Evolutionary conservation across 2,888 invertebrate species (phyloP).

Genomic region (Meiosimyza decipiens): DNA sequence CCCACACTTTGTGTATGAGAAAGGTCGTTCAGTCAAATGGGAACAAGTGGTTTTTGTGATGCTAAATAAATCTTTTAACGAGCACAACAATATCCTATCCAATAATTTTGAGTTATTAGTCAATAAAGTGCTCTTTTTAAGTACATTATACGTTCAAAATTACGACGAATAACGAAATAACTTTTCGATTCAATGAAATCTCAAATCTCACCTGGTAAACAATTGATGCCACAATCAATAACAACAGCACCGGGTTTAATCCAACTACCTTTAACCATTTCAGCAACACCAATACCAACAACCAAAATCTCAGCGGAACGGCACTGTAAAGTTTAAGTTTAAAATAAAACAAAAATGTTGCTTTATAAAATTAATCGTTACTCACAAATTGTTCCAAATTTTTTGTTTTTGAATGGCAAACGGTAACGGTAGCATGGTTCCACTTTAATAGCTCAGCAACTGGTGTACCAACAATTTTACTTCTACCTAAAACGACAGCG

Average conservation of each 20-base stretch:
- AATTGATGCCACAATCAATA: constrained; percentile 98
- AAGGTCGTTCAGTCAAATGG: too few relatives aligned
- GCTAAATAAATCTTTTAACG: too few relatives aligned
- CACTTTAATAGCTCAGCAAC: constrained; percentile 94
- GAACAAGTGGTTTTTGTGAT: too few relatives aligned
- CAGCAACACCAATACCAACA: constrained; percentile 92
- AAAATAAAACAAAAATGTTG: not conserved
- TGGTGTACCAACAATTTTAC: constrained; percentile 98
- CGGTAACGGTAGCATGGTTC: constrained; percentile 96
- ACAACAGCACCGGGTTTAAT: constrained; percentile 98
- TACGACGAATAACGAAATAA: too few relatives aligned
- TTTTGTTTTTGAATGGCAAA: constrained; percentile 95
- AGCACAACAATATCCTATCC: too few relatives aligned
- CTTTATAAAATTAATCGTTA: not conserved
- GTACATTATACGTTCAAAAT: too few relatives aligned
- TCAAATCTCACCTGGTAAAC: constrained; percentile 77
- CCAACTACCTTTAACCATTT: constrained; percentile 94
- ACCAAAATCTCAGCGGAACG: constrained; percentile 92
- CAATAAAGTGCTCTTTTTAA: too few relatives aligned
- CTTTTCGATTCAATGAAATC: not conserved
- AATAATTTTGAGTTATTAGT: too few relatives aligned
- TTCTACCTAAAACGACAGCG: constrained; percentile 95
- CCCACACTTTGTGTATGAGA: too few relatives aligned
- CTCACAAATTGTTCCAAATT: constrained; percentile 80
- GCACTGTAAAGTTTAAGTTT: constrained; percentile 66